A percentile compares a stretch with the other conserved stretches of the same genome.
Conservation (phyloP, 2,888 invertebrate genomes). For the Ophion ventricosus region DNA sequence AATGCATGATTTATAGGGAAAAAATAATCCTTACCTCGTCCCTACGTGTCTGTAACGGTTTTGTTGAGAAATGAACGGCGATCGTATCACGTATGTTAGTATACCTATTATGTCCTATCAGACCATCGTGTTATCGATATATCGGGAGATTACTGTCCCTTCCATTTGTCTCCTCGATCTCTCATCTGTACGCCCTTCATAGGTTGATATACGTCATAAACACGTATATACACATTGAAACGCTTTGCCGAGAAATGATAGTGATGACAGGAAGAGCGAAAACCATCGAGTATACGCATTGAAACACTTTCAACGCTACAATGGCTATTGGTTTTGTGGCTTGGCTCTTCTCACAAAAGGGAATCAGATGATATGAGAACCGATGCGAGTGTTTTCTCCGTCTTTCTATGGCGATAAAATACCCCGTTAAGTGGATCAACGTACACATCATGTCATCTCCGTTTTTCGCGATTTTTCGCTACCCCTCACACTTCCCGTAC, state of each 20-base stretch:
- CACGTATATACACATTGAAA: not conserved
- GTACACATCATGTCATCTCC: not conserved
- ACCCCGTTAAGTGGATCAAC: constrained; percentile 23
- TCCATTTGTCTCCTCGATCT: not conserved
- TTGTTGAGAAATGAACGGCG: not conserved
- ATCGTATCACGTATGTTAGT: constrained; percentile 4
- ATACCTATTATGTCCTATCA: not conserved
- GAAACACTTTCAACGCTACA: constrained; percentile 18
- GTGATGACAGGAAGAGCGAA: not conserved
- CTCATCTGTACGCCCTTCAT: not conserved
- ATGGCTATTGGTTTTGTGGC: constrained; percentile 1
- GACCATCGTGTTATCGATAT: constrained; percentile 14
- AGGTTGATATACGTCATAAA: not conserved
- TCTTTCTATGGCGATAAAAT: constrained; percentile 27
- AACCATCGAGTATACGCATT: not conserved
- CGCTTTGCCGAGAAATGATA: constrained; percentile 7
- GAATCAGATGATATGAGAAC: constrained; percentile 34
- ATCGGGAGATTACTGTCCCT: constrained; percentile 11
- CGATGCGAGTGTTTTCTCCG: constrained; percentile 4
- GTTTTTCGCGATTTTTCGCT: not conserved
- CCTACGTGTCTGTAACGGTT: not conserved
- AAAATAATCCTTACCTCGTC: not conserved
- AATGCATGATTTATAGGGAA: not conserved
- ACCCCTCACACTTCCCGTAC: not conserved
- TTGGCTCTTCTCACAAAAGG: not conserved